These are phyloP conservation scores for Notothenia coriiceps DNA, from an alignment of 2,113 vertebrate genomes.

Conservation along the genomic window DNA sequence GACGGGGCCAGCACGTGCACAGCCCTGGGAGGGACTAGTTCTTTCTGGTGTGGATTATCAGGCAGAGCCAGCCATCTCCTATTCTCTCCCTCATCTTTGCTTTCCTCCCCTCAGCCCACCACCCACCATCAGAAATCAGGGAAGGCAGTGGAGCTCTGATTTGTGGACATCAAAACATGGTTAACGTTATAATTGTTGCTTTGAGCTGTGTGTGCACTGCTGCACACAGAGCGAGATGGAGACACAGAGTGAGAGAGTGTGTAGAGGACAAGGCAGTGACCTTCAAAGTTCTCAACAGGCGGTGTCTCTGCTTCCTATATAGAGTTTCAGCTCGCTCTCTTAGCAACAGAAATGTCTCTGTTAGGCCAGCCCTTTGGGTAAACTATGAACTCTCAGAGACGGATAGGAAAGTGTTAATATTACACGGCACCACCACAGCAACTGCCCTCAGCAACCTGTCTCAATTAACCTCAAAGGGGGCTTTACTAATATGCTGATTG, in stretches of 20 bases:
- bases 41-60: slow-evolving; percentile 62
- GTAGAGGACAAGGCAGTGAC: slow-evolving; percentile 78
- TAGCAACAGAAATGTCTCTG: slow-evolving; percentile 35
- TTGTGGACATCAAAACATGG: slow-evolving; percentile 67
- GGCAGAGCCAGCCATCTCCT: slow-evolving; percentile 48
- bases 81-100: slow-evolving; percentile 28
- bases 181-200: slow-evolving; percentile 78
- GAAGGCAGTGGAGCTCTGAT: slow-evolving; percentile 40
- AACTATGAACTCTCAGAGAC: slow-evolving; percentile 19
- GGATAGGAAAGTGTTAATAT: slow-evolving; percentile 46
- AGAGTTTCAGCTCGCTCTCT: slow-evolving; percentile 35
- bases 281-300: slow-evolving; percentile 78
- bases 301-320: slow-evolving; percentile 61
- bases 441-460: slow-evolving; percentile 49
- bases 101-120: slow-evolving; percentile 32
- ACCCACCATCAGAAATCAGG: slow-evolving; percentile 38
- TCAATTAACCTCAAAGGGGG: slow-evolving; percentile 63
- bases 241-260: slow-evolving; percentile 22
- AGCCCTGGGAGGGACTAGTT: slow-evolving; percentile 26
- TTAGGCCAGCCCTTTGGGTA: slow-evolving; percentile 1
- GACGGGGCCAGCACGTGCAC: slow-evolving; percentile 5
- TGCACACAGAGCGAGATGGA: slow-evolving; percentile 40
- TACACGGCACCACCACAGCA: slow-evolving; percentile 10
- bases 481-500: slow-evolving; percentile 70
- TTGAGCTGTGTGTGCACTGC: slow-evolving; percentile 66